Evolutionary conservation across 64 coral and sea anemone genomes (phyloP).

Genomic region (Acropora tenuis): DNA sequence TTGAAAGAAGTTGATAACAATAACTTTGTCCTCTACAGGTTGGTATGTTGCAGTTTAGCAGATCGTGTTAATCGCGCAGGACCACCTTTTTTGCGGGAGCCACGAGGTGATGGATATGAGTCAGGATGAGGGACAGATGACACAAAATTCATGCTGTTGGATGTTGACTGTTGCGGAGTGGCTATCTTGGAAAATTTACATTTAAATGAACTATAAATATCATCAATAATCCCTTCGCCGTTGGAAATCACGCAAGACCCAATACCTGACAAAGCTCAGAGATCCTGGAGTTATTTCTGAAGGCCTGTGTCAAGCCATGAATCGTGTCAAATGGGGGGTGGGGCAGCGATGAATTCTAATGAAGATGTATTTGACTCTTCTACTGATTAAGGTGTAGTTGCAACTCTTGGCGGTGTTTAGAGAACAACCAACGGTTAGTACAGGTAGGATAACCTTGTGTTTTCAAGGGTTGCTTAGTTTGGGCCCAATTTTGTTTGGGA

Average conservation of each 20-base stretch:
- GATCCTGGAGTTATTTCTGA: conserved; percentile 52
- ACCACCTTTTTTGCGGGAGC: conserved; percentile 39
- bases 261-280: conserved; percentile 2
- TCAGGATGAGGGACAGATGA: conserved; percentile 41
- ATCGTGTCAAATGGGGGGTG: conserved; percentile 66
- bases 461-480: neutral
- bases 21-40: conserved; percentile 16
- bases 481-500: neutral
- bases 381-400: neutral
- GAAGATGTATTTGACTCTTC: conserved; percentile 48
- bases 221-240: neutral
- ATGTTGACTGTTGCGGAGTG: conserved; percentile 92
- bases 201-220: neutral
- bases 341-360: conserved; percentile 73
- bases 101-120: conserved; percentile 46
- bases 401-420: conserved; percentile 22
- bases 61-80: conserved; percentile 63
- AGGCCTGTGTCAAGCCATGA: conserved; percentile 71
- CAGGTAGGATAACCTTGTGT: conserved; percentile 29
- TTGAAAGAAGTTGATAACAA: too few species aligned
- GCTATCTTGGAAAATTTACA: conserved; percentile 1
- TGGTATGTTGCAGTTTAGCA: conserved; percentile 81
- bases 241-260: neutral
- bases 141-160: conserved; percentile 89
- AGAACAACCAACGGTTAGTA: conserved; percentile 81